Percentiles rank a stretch among this genome's conserved stretches.
These are phyloP conservation scores for Malurus cyaneus DNA, from an alignment of 2,113 vertebrate genomes.

Conservation along the genomic window DNA sequence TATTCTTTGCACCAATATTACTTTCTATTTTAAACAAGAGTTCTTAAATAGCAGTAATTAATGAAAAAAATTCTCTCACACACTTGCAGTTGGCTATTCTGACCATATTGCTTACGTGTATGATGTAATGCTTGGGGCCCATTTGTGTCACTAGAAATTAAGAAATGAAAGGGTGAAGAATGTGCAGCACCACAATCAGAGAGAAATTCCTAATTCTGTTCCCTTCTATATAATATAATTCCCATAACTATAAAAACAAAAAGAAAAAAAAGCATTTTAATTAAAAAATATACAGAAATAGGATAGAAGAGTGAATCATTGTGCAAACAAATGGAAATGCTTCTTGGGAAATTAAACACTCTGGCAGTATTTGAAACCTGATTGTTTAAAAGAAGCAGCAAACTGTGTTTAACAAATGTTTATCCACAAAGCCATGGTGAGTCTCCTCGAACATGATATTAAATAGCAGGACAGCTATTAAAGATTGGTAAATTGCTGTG, in stretches of 20 bases:
- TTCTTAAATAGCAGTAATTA: background rate
- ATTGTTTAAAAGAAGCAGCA: slow-evolving; percentile 1
- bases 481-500: slow-evolving; percentile 37
- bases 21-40: background rate
- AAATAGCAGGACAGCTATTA: slow-evolving; percentile 43
- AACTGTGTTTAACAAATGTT: slow-evolving; percentile 19
- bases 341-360: slow-evolving; percentile 23
- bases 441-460: slow-evolving; percentile 18
- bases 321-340: background rate
- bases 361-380: background rate
- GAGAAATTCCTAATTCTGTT: background rate
- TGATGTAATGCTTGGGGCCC: background rate
- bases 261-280: background rate
- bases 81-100: background rate
- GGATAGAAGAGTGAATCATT: background rate
- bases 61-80: background rate
- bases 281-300: background rate
- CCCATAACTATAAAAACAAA: background rate
- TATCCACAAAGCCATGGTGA: slow-evolving; percentile 10
- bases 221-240: background rate
- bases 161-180: background rate
- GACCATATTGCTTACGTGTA: background rate
- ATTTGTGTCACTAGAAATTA: background rate
- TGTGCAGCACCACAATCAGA: background rate
- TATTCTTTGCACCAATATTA: background rate